Base-by-base conservation (phyloP, 1,140 invertebrate genomes). In the Aphidius ervi region DNA sequence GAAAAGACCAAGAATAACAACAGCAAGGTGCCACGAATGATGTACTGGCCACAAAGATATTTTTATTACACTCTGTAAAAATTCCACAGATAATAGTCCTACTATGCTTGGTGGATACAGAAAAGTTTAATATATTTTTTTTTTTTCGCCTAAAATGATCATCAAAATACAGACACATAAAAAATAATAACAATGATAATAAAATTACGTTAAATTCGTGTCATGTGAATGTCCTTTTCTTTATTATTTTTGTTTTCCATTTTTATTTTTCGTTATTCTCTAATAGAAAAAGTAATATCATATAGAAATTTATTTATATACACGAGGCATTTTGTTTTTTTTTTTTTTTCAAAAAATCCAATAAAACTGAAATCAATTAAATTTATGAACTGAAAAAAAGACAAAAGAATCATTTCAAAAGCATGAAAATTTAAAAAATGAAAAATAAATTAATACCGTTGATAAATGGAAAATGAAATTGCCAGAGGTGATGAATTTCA, bases 311-410 rank as follows among this genome's bases (percentile, higher is more conserved):
- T 4, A 31, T 31, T 31, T 4, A 31, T 31, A 31, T 1, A 31
- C 64, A 65, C 55, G 16, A 16, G 16, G 16, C 16, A 16, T 31
- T 31, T 31, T 31, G 23, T 31, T 31, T 31, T 31, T 31, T 31
- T 31, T 31, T 31, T 31, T 31, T 31, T 31, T 31, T 31, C 2
- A 31, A 57, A 61, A 68, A 74, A 77, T 75, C 70, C 75, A 77
- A 77, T 79, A 79, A 76, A 72, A 68, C 56, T 65, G 67, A 69
- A 74, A 68, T 66, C 73, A 70, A 77, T 79, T 77, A 77, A 79
- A 79, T 77, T 77, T 74, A 72, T 75, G 71, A 73, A 74, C 71
- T 76, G 69, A 75, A 75, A 78, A 75, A 71, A 72, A 71, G 70
- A 65, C 64, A 57, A 58, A 56, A 47, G 63, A 65, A 67, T 70